Evolutionary conservation across 2,797 vertebrate species (phyloP), one percentile per base, ranked within the genome.

Genomic region (Aeoliscus strigatus): DNA sequence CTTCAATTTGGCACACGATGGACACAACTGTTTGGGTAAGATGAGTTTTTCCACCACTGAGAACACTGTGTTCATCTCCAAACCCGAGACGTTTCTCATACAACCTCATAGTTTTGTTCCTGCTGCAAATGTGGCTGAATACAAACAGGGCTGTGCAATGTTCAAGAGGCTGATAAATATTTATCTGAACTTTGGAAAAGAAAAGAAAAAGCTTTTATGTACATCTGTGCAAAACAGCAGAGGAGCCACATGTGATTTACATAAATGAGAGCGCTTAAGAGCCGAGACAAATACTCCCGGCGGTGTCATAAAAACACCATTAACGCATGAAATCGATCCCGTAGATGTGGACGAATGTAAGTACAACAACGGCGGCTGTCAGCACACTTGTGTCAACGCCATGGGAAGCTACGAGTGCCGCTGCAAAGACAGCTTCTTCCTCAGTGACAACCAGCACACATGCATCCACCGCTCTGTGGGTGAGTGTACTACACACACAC

Each of bases 361-460:
- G 77, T 88, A 93, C 73, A 98, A 96, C 87, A 97, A 98, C 2
- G 94, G 94, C 0, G 96, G 94, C 24, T 99, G 96, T 88, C 96
- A 99, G 46, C 94, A 99, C 46, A 77, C 89, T 59, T 99, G 95
- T 75, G 80, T 94, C 81, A 97, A 98, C 80, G 85, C 89, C 2
- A 79, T 97, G 91, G 96, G 96, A 50, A 99, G 94, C 85, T 98
- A 98, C 1, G 91, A 95, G 70, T 98, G 96, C 54, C 88, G 79
- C 68, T 99, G 96, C 82, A 94, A 93, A 71, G 89, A 91, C 0
- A 94, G 96, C 0, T 98, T 97, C 76, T 97, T 99, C 84, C 90
- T 99, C 48, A 99, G 96, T 17, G 91, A 98, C 79, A 98, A 98
- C 79, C 96, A 98, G 84, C 96, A 99, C 74, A 99, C 93, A 0